phyloP scores from a whole-genome alignment of 1,140 invertebrate genomes.

The Ceratitis capitata region DNA sequence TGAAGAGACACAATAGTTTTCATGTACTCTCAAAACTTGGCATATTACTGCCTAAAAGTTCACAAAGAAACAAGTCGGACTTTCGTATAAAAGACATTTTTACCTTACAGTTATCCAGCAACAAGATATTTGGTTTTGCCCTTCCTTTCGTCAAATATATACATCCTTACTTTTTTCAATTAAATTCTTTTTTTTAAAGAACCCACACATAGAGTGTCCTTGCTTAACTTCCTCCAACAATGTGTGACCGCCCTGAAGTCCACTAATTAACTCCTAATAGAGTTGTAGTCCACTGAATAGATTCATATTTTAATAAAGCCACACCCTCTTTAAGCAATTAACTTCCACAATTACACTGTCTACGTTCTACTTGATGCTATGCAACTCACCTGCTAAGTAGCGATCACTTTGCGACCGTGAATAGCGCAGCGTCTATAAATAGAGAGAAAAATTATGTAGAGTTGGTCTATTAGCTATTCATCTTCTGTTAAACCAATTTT shows the following conservation, averaged over 20 bases:
- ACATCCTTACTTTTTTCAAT: no score
- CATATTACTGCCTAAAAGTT: no score
- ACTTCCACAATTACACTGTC: background rate
- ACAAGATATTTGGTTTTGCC: no score
- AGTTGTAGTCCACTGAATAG: background rate
- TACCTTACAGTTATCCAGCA: no score
- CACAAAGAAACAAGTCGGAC: no score
- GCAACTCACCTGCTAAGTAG: conserved; percentile 68
- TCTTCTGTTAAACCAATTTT: background rate
- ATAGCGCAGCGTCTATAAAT: conserved; percentile 61
- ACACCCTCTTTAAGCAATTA: background rate
- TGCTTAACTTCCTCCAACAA: no score
- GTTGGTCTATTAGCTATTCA: background rate
- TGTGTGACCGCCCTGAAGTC: background rate
- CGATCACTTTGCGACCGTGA: conserved; percentile 69
- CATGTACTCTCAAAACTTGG: no score
- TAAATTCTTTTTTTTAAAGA: no score
- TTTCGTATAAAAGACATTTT: no score
- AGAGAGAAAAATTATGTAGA: conserved; percentile 22
- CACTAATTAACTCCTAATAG: background rate
- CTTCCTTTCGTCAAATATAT: no score
- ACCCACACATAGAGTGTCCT: no score
- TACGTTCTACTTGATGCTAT: background rate
- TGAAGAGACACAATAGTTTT: no score
- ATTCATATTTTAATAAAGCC: background rate